phyloP scores from a whole-genome alignment of 2,888 invertebrate species.

The Lampropteryx suffumata region DNA sequence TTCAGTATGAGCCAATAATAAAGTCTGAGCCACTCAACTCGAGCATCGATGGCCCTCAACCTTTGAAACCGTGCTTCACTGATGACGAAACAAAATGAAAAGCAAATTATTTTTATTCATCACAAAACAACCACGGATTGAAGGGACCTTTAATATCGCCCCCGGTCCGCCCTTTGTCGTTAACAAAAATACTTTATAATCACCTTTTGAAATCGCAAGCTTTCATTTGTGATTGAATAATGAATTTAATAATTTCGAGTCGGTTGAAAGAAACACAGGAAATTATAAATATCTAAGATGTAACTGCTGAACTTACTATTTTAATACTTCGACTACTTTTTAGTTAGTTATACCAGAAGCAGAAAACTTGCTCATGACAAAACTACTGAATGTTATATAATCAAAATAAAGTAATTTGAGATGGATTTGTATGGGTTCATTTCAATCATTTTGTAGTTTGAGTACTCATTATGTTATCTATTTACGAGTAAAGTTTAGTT shows the following conservation, averaged over 20 bases:
- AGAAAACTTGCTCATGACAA: no score
- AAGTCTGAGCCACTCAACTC: slow-evolving; percentile 68
- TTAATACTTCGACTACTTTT: no score
- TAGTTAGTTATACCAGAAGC: no score
- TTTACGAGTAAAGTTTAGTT: no score
- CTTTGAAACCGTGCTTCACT: slow-evolving; percentile 62
- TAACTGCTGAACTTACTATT: no score
- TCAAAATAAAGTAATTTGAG: no score
- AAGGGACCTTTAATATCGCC: slow-evolving; percentile 52
- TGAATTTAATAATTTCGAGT: slow-evolving; percentile 29
- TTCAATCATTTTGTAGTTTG: no score
- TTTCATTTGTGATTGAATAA: slow-evolving; percentile 29
- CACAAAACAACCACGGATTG: slow-evolving; percentile 54
- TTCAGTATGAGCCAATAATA: slow-evolving; percentile 74
- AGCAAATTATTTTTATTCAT: slow-evolving; percentile 72
- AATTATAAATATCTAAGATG: no score
- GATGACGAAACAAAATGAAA: slow-evolving; percentile 73
- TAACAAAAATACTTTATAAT: slow-evolving; percentile 54
- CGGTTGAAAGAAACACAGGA: not conserved
- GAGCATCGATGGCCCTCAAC: slow-evolving; percentile 67
- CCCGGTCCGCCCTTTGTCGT: slow-evolving; percentile 55
- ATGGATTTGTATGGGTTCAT: no score
- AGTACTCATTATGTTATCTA: no score
- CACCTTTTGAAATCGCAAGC: slow-evolving; percentile 46
- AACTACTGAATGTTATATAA: no score